Percentiles rank a stretch among this genome's conserved stretches.
phyloP scores from a whole-genome alignment of 2,888 invertebrate genomes.

The Eulithis prunata region DNA sequence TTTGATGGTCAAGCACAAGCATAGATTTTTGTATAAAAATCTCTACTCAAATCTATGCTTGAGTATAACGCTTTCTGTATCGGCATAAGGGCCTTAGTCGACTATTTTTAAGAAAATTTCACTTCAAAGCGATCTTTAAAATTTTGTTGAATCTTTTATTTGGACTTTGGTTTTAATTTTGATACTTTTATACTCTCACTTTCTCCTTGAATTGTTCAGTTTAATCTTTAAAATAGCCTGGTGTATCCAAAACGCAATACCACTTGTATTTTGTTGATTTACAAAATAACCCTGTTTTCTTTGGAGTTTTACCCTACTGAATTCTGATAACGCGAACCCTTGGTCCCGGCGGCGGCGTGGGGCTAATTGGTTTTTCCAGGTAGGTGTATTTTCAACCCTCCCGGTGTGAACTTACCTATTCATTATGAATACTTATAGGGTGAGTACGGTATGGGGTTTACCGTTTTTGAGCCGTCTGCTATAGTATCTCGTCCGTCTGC shows the following conservation, averaged over 20 bases:
- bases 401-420: slow-evolving; percentile 5
- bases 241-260: neutral
- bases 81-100: no score
- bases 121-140: no score
- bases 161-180: no score
- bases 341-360: slow-evolving; percentile 7
- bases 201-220: no score
- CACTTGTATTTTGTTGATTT: slow-evolving; percentile 7
- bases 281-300: neutral
- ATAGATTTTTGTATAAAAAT: no score
- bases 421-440: slow-evolving; percentile 9
- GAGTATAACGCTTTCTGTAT: no score
- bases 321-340: slow-evolving; percentile 14
- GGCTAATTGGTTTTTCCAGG: slow-evolving; percentile 35
- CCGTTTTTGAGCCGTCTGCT: slow-evolving; percentile 5
- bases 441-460: slow-evolving; percentile 9
- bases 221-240: no score
- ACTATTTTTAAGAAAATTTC: no score
- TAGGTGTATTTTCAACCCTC: slow-evolving; percentile 28
- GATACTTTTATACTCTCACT: no score
- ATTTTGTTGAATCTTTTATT: no score
- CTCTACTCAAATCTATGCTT: no score
- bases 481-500: neutral
- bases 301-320: slow-evolving; percentile 5
- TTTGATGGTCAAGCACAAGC: no score